A percentile compares a stretch with the other conserved stretches of the same genome.
Conservation (phyloP, 2,113 vertebrate species). For the Platysteira castanea region DNA sequence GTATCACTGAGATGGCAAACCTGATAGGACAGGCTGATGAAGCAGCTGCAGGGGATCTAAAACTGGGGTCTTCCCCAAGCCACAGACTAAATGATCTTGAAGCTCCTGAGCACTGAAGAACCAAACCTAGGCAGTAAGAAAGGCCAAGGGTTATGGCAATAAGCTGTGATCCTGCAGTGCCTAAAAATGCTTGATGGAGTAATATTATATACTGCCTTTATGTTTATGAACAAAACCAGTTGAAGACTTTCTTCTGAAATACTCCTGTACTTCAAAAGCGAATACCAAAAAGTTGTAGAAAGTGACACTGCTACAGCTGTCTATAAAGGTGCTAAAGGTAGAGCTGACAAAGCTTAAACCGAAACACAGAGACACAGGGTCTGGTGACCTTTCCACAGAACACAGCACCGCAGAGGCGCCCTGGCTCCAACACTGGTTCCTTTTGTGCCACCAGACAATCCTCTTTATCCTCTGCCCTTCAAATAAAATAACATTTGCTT, state of each 20-base stretch:
- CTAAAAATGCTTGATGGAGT: neutral
- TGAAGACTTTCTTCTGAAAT: neutral
- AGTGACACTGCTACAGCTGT: neutral
- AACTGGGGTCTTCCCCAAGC: neutral
- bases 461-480: slow-evolving; percentile 29
- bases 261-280: neutral
- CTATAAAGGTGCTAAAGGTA: neutral
- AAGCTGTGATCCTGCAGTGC: neutral
- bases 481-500: slow-evolving; percentile 33
- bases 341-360: neutral
- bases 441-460: slow-evolving; percentile 31
- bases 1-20: slow-evolving; percentile 4
- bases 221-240: neutral
- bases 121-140: neutral
- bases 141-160: neutral
- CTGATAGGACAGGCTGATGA: neutral
- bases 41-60: neutral
- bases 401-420: slow-evolving; percentile 4
- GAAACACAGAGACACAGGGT: neutral
- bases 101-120: neutral
- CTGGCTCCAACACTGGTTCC: slow-evolving; percentile 1
- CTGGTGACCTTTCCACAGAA: slow-evolving; percentile 35
- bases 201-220: neutral
- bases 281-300: neutral
- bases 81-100: neutral